Evolutionary conservation across 2,113 vertebrate species (phyloP).

Genomic region (Alligator mississippiensis): DNA sequence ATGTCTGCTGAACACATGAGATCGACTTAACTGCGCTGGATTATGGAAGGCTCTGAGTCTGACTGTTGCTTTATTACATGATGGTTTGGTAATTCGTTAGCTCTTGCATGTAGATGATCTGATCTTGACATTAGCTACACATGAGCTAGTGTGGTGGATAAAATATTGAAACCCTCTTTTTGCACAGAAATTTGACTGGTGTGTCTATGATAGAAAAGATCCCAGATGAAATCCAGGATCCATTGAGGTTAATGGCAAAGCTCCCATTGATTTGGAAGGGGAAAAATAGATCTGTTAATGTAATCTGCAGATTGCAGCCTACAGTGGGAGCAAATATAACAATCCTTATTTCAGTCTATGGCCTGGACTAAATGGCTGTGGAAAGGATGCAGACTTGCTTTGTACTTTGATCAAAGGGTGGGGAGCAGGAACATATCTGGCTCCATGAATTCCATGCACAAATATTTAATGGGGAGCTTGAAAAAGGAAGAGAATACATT

Average conservation of each 20-base stretch:
- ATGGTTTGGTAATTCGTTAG: not conserved
- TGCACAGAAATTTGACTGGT: not conserved
- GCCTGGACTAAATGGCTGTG: accelerated
- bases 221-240: accelerated
- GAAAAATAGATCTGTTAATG: not conserved
- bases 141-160: not conserved
- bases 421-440: not conserved
- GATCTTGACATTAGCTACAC: accelerated
- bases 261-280: not conserved
- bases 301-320: not conserved
- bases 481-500: not conserved
- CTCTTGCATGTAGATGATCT: accelerated
- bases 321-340: not conserved
- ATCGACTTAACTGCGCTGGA: accelerated
- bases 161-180: not conserved
- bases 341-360: not conserved
- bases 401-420: accelerated
- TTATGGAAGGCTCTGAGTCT: not conserved
- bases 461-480: not conserved
- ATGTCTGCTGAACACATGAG: accelerated
- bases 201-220: not conserved
- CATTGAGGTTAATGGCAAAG: not conserved
- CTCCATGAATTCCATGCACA: accelerated
- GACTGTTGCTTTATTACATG: accelerated
- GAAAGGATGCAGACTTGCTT: not conserved